Evolutionary conservation across 2,888 invertebrate species (phyloP).

Genomic region (Carpatolechia fugitivella): DNA sequence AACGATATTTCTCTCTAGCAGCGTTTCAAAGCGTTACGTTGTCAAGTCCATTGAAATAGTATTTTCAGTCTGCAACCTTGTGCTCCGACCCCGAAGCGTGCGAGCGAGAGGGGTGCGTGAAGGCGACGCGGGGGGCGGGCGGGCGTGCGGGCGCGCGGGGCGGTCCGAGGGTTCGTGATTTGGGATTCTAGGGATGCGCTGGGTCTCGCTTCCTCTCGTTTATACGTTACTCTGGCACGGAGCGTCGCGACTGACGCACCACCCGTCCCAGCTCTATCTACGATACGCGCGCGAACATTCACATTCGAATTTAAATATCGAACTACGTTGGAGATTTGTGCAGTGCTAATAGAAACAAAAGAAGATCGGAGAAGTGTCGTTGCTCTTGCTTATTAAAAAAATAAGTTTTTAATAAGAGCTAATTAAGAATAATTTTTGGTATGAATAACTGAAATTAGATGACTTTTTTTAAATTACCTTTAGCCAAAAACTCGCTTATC

Average conservation of each 20-base stretch:
- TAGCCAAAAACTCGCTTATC: background rate
- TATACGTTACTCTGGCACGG: slow-evolving; percentile 63
- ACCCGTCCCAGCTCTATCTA: slow-evolving; percentile 42
- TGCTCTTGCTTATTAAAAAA: background rate
- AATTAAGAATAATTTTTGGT: background rate
- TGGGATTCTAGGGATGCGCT: slow-evolving; percentile 80
- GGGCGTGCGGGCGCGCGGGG: slow-evolving; percentile 59
- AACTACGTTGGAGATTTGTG: slow-evolving; percentile 10
- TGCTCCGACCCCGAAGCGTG: slow-evolving; percentile 52
- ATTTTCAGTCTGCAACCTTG: slow-evolving; percentile 65
- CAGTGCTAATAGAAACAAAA: slow-evolving; percentile 5
- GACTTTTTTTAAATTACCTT: background rate
- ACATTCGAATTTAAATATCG: slow-evolving; percentile 32
- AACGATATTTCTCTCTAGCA: slow-evolving; percentile 13
- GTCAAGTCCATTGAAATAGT: slow-evolving; percentile 40
- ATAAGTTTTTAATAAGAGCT: background rate
- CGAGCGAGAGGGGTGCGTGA: slow-evolving; percentile 72
- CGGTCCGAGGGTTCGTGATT: slow-evolving; percentile 74
- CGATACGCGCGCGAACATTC: slow-evolving; percentile 42
- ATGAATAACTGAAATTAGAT: too few species aligned
- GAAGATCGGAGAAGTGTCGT: background rate
- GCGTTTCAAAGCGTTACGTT: slow-evolving; percentile 21
- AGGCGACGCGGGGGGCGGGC: slow-evolving; percentile 61
- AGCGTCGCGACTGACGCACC: slow-evolving; percentile 69
- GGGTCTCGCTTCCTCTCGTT: slow-evolving; percentile 73